Base-by-base conservation (phyloP, 2,888 invertebrate species). In the Pyralis farinalis region DNA sequence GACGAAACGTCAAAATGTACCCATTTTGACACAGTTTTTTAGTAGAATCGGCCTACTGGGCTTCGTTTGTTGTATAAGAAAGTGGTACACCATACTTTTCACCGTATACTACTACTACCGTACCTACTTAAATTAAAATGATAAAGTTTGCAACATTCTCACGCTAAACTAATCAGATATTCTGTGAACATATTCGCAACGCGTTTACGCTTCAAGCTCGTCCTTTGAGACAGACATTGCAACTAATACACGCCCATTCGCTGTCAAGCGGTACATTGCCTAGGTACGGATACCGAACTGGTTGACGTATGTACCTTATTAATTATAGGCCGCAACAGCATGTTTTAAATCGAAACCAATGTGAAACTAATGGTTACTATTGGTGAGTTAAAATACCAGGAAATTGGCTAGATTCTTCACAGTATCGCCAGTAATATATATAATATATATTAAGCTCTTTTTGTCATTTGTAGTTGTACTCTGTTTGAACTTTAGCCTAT, bases 191-290 rank as follows among this genome's bases (percentile, higher is more conserved):
- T 30, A 11, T 31, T 31, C 11, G 5, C 30, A 21, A n/a, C 7
- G n/a, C 11, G 11, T 12, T 12, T 3, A 16, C 39, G 39, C 40
- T 32, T 39, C 32, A 27, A 40, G 36, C 42, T 35, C 35, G 6
- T 35, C 32, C 34, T 40, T 37, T 43, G 34, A 50, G 31, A 37
- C 55, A 50, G 31, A 37, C 55, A 53, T 55, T 40, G 40, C 50
- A 62, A 64, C 58, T 59, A 63, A 67, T 67, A 63, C 62, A 76
- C 79, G 74, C 78, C 78, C 68, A 76, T 78, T 75, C 57, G 59
- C 71, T 77, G 80, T 80, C 71, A 73, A 63, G 67, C 58, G 62
- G 58, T 64, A 64, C 69, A 63, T 63, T 60, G 66, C 66, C 57
- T 60, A 66, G 63, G 67, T 66, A 61, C 62, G 62, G 64, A 70